phyloP scores from a whole-genome alignment of 2,888 invertebrate genomes.

The Craniophora ligustri region DNA sequence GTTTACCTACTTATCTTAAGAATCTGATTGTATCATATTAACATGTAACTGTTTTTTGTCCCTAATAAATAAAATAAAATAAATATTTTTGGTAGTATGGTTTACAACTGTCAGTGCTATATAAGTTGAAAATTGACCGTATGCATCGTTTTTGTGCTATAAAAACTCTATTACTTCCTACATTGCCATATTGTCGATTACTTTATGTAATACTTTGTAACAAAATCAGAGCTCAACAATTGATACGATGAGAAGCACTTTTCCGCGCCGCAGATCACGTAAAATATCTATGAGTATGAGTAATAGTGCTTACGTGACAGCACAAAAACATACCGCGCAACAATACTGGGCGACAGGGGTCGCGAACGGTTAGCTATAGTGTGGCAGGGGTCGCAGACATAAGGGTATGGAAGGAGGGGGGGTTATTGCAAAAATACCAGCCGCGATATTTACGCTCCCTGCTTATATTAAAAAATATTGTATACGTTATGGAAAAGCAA shows the following conservation, averaged over 20 bases:
- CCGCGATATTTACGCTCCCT: neutral
- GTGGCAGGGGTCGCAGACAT: neutral
- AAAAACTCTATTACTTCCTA: too few species aligned
- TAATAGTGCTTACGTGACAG: slow-evolving; percentile 28
- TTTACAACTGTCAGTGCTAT: too few species aligned
- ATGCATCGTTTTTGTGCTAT: too few species aligned
- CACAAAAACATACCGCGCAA: slow-evolving; percentile 21
- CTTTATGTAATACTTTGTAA: slow-evolving; percentile 4
- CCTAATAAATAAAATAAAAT: too few species aligned
- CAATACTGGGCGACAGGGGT: neutral
- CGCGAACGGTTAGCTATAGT: neutral
- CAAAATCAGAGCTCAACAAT: slow-evolving; percentile 37
- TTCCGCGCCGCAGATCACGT: slow-evolving; percentile 39
- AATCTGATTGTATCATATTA: too few species aligned
- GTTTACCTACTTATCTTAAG: too few species aligned
- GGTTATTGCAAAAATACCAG: neutral
- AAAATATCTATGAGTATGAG: slow-evolving; percentile 37
- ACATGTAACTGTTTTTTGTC: too few species aligned
- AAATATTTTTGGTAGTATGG: too few species aligned
- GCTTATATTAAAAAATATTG: too few species aligned
- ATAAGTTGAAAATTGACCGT: too few species aligned
- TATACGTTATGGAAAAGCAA: too few species aligned
- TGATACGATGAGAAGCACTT: slow-evolving; percentile 39
- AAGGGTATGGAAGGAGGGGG: too few species aligned
- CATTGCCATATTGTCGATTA: neutral